A percentile compares a stretch with the other conserved stretches of the same genome.
Conservation (phyloP, 1,140 invertebrate species). For the Orius laevigatus region DNA sequence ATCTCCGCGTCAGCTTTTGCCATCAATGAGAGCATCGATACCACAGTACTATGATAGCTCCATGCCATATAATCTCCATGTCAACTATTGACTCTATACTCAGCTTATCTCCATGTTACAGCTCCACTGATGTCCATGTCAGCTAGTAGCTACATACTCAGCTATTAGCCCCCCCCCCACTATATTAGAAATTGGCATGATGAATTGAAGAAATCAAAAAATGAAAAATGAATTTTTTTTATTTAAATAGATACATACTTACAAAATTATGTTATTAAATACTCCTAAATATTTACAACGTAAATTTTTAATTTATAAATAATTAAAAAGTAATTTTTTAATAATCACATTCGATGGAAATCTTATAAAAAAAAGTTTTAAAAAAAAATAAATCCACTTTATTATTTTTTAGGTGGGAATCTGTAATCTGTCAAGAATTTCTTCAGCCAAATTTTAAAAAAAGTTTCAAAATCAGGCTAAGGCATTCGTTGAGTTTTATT, state of each 20-base stretch:
- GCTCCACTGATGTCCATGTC: too few species aligned
- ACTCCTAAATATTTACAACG: not conserved
- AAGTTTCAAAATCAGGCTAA: slow-evolving; percentile 12
- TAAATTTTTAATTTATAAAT: not conserved
- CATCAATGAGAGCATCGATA: too few species aligned
- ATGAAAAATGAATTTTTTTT: slow-evolving; percentile 20
- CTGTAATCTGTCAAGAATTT: slow-evolving; percentile 5
- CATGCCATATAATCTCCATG: too few species aligned
- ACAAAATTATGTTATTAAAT: not conserved
- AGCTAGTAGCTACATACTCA: too few species aligned
- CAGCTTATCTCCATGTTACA: too few species aligned
- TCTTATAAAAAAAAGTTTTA: not conserved
- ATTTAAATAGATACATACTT: slow-evolving; percentile 5
- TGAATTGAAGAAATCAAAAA: too few species aligned
- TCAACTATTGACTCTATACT: too few species aligned
- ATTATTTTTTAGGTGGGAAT: slow-evolving; percentile 1
- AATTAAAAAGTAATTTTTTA: not conserved
- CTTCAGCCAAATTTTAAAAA: slow-evolving; percentile 14
- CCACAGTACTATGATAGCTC: too few species aligned
- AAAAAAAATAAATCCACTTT: not conserved
- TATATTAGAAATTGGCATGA: too few species aligned
- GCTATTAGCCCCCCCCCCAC: too few species aligned
- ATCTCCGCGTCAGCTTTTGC: too few species aligned
- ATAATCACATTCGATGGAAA: not conserved
- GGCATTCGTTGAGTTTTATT: slow-evolving; percentile 10